Evolutionary conservation across 2,797 vertebrate species (phyloP).

Genomic region (Pagetopsis macropterus): DNA sequence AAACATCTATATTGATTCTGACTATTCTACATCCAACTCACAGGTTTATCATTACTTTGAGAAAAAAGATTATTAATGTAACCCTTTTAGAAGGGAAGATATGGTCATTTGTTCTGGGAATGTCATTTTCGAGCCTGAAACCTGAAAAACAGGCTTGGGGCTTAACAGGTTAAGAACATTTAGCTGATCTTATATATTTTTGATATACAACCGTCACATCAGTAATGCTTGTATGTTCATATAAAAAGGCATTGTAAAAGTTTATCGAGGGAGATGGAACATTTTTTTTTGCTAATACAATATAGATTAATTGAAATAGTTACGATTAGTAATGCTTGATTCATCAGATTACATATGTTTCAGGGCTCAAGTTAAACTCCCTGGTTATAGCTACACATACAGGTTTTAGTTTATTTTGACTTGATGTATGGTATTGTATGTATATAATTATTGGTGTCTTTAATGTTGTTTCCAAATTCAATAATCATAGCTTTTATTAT

Average conservation of each 20-base stretch:
- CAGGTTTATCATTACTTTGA: no score
- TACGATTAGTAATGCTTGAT: background rate
- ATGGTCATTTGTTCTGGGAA: no score
- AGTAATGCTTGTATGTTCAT: no score
- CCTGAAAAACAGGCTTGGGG: no score
- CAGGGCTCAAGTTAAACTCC: background rate
- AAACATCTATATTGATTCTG: no score
- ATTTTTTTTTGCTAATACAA: background rate
- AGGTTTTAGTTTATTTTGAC: no score
- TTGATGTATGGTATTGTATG: background rate
- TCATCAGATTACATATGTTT: background rate
- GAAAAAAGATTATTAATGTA: no score
- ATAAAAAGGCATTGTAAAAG: no score
- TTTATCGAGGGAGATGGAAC: no score
- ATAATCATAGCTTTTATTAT: background rate
- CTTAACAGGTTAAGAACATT: background rate
- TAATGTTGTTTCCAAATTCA: background rate
- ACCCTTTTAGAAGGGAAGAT: no score
- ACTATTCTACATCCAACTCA: no score
- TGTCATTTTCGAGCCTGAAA: no score
- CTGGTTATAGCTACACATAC: background rate
- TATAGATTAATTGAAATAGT: background rate
- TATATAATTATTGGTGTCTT: background rate
- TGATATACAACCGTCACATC: background rate
- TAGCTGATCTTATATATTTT: conserved; percentile 6